phyloP scores from a whole-genome alignment of 2,888 invertebrate genomes.

The Athripsodes cinereus region DNA sequence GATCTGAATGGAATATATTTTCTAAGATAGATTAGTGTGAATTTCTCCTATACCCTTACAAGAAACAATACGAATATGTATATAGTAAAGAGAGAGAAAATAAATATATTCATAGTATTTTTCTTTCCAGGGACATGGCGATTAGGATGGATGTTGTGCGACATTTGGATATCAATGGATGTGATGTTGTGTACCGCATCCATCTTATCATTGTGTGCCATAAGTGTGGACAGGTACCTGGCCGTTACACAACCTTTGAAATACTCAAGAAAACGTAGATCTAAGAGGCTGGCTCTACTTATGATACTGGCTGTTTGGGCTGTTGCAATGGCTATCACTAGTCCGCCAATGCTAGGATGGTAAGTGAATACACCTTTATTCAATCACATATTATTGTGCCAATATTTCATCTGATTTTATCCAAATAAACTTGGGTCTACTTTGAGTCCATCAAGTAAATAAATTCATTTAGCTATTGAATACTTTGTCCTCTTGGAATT shows the following conservation, averaged over 20 bases:
- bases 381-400: too few relatives aligned
- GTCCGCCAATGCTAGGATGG: constrained; percentile 93
- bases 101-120: too few relatives aligned
- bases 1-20: too few relatives aligned
- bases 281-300: constrained; percentile 73
- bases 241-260: constrained; percentile 91
- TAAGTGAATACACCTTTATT: constrained; percentile 48
- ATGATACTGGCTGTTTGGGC: constrained; percentile 91
- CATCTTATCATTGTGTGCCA: constrained; percentile 87
- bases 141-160: constrained; percentile 81
- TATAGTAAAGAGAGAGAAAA: too few relatives aligned
- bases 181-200: constrained; percentile 91
- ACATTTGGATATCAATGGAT: constrained; percentile 90
- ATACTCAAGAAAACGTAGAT: constrained; percentile 83
- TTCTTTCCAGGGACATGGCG: constrained; percentile 70
- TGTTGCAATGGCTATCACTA: constrained; percentile 83
- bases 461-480: too few relatives aligned
- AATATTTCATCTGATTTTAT: too few relatives aligned
- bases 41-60: too few relatives aligned
- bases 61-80: too few relatives aligned
- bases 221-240: constrained; percentile 84
- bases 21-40: too few relatives aligned
- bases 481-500: too few relatives aligned
- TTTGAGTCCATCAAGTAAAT: too few relatives aligned
- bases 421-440: too few relatives aligned